Evolutionary conservation across 2,113 vertebrate genomes (phyloP).

Genomic region (Hymenochirus boettgeri): DNA sequence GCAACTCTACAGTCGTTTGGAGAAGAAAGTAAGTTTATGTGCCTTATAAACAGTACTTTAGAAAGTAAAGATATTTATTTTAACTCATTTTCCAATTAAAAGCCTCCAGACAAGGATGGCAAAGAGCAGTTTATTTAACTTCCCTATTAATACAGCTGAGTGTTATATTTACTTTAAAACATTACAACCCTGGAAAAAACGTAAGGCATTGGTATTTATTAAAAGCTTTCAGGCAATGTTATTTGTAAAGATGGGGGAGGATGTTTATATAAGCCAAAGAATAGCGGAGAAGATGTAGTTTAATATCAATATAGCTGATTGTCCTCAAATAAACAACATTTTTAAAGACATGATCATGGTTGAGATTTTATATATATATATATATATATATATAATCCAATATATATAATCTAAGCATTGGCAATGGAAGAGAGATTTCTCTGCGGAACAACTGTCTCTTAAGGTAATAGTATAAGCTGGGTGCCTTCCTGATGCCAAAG

Average conservation of each 20-base stretch:
- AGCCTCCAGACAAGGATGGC: background rate
- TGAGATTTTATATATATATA: too few species aligned
- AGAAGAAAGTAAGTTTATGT: background rate
- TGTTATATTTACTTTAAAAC: background rate
- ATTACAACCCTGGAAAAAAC: background rate
- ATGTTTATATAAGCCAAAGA: background rate
- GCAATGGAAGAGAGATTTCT: too few species aligned
- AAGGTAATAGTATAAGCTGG: too few species aligned
- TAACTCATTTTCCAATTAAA: background rate
- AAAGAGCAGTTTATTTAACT: background rate
- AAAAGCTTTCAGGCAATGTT: background rate
- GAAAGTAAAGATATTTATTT: conserved; percentile 1
- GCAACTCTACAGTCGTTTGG: too few species aligned
- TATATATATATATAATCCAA: too few species aligned
- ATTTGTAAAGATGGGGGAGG: background rate
- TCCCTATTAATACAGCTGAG: background rate
- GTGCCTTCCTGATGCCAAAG: too few species aligned
- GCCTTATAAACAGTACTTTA: conserved; percentile 3
- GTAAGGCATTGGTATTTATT: background rate
- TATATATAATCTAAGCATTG: too few species aligned
- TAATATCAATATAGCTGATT: too few species aligned
- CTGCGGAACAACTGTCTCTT: too few species aligned
- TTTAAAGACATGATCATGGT: too few species aligned
- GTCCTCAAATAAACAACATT: too few species aligned
- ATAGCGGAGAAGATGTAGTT: too few species aligned